Percentiles rank a stretch among this genome's conserved stretches.
phyloP scores from a whole-genome alignment of 2,113 vertebrate genomes.

The Microtus richardsoni region DNA sequence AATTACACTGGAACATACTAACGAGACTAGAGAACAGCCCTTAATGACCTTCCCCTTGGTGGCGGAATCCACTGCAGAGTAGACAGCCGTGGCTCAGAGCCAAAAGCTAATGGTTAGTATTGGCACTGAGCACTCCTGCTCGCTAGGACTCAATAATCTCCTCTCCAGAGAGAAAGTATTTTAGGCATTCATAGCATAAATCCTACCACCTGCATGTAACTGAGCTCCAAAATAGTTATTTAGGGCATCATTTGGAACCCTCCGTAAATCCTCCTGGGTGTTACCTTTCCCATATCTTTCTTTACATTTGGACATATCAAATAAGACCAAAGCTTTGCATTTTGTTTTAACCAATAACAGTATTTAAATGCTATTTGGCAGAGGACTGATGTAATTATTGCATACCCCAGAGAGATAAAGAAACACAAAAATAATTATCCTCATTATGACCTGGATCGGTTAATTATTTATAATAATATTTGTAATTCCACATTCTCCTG shows the following conservation, averaged over 20 bases:
- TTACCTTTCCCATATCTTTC: constrained; percentile 83
- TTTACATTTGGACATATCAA: constrained; percentile 76
- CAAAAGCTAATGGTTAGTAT: constrained; percentile 90
- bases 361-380: constrained; percentile 83
- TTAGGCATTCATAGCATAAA: constrained; percentile 87
- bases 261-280: constrained; percentile 83
- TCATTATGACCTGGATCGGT: constrained; percentile 82
- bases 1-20: constrained; percentile 88
- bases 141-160: constrained; percentile 87
- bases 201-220: constrained; percentile 89
- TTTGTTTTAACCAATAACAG: constrained; percentile 83
- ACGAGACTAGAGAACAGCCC: constrained; percentile 85
- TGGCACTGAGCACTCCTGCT: constrained; percentile 85
- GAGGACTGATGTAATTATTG: constrained; percentile 81
- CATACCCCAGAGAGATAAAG: constrained; percentile 82
- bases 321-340: constrained; percentile 82
- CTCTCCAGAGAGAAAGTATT: constrained; percentile 88
- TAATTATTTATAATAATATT: constrained; percentile 74
- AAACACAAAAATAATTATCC: constrained; percentile 84
- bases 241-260: constrained; percentile 84
- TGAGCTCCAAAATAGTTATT: constrained; percentile 86
- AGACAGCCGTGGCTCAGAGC: constrained; percentile 86
- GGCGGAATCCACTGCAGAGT: constrained; percentile 86
- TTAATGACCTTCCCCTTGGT: constrained; percentile 89
- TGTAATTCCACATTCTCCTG: constrained; percentile 61